Evolutionary conservation across 2,113 vertebrate genomes (phyloP).

Genomic region (Willisornis vidua): DNA sequence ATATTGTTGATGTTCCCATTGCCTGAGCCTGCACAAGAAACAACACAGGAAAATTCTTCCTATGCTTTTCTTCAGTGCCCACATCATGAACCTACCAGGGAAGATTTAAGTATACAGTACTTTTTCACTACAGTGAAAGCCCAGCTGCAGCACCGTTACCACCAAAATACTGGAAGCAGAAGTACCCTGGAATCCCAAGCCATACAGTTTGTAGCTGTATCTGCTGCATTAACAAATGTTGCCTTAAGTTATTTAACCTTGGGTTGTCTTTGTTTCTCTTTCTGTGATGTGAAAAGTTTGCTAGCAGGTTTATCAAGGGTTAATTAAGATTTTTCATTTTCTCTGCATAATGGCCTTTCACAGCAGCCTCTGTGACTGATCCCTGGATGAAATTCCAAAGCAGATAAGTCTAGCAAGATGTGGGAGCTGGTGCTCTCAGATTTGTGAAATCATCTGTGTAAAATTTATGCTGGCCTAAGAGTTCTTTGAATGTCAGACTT

Average conservation of each 20-base stretch:
- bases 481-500: neutral
- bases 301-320: neutral
- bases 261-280: neutral
- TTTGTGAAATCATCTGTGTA: constrained; percentile 25
- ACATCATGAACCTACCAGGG: neutral
- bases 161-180: neutral
- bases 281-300: neutral
- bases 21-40: rapidly evolving
- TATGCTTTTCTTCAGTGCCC: neutral
- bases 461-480: neutral
- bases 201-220: neutral
- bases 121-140: neutral
- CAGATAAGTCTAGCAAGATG: neutral
- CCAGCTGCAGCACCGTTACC: neutral
- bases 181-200: neutral
- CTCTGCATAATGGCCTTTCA: neutral
- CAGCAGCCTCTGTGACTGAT: neutral
- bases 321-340: neutral
- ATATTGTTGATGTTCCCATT: neutral
- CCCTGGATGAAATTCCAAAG: neutral
- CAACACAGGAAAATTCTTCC: neutral
- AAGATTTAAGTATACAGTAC: neutral
- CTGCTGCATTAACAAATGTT: neutral
- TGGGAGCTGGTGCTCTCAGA: neutral
- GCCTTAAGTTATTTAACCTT: neutral